phyloP scores from a whole-genome alignment of 2,888 invertebrate species.

The Hypercompe scribonia region DNA sequence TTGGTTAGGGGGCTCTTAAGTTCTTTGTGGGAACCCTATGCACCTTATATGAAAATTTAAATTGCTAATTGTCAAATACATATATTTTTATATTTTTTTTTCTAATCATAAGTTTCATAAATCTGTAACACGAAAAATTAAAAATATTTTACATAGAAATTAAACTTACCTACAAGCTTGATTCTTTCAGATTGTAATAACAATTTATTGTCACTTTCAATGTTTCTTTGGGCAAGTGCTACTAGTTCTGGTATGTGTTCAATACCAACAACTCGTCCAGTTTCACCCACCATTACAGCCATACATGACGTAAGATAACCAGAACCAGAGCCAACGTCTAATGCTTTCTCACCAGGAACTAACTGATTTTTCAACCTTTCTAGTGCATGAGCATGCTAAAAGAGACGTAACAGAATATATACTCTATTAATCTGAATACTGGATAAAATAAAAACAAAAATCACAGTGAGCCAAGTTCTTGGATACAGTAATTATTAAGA shows the following conservation, averaged over 20 bases:
- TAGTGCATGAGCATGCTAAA: constrained; percentile 95
- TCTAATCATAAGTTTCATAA: too few relatives aligned
- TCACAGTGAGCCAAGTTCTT: too few relatives aligned
- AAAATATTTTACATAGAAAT: background rate
- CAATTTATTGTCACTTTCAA: constrained; percentile 90
- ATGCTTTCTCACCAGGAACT: constrained; percentile 90
- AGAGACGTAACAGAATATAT: background rate
- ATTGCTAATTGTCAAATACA: too few relatives aligned
- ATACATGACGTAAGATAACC: constrained; percentile 97
- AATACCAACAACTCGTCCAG: constrained; percentile 92
- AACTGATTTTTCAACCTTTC: constrained; percentile 94
- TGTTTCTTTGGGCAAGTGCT: constrained; percentile 91
- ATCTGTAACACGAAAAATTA: background rate
- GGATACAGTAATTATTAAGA: background rate
- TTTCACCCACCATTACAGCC: constrained; percentile 92
- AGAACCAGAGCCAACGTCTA: constrained; percentile 98
- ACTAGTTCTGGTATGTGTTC: constrained; percentile 96
- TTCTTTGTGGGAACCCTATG: too few relatives aligned
- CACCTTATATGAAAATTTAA: too few relatives aligned
- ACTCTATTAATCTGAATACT: background rate
- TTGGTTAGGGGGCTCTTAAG: too few relatives aligned
- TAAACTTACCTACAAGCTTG: constrained; percentile 88
- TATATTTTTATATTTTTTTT: too few relatives aligned
- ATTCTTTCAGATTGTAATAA: constrained; percentile 90
- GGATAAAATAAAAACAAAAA: background rate